Evolutionary conservation across 2,113 vertebrate species (phyloP), one percentile per base, ranked within the genome.

Genomic region (Calyptomena viridis): DNA sequence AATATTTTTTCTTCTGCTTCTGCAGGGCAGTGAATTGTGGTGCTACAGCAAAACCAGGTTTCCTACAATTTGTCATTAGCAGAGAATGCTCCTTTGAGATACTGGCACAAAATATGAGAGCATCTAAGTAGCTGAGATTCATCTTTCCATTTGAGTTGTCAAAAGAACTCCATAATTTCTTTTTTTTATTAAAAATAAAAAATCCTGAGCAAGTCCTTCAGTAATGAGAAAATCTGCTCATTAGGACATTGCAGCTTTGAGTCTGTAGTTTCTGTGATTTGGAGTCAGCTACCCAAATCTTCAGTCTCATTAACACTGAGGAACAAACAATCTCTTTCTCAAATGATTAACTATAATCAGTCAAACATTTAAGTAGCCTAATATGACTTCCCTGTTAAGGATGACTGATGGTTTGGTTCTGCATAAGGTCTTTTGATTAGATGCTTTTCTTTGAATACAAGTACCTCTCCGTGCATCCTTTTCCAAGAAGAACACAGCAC

Each of bases 371-470:
- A 68, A 95, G 66, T 58, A 28, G 12, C n/a, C n/a, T 82, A 30
- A 71, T 42, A n/a, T 15, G 39, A 56, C 42, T 90, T 74, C 62
- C 12, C 68, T 87, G 8, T 46, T 60, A 55, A 90, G 64, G 37
- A n/a, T 86, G 64, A 64, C 68, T 59, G 68, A 62, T 91, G 74
- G 22, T 71, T 93, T 88, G 40, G 63, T 92, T 88, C 82, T 95
- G 77, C 46, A 42, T 82, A 71, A 37, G 50, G 58, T 78, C 67
- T 84, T 92, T 76, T 87, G 71, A 90, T 95, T 22, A 74, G 42
- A 17, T 56, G 11, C 53, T 91, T 59, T 30, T 42, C 89, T 81
- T 91, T 67, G 71, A 94, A 87, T 60, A 55, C 8, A 1, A 6
- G 39, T 44, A 44, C 8, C 9, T 88, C 35, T 75, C 78, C 82